phyloP scores from a whole-genome alignment of 2,888 invertebrate species.

The Scaptodrosophila latifasciaeformis region DNA sequence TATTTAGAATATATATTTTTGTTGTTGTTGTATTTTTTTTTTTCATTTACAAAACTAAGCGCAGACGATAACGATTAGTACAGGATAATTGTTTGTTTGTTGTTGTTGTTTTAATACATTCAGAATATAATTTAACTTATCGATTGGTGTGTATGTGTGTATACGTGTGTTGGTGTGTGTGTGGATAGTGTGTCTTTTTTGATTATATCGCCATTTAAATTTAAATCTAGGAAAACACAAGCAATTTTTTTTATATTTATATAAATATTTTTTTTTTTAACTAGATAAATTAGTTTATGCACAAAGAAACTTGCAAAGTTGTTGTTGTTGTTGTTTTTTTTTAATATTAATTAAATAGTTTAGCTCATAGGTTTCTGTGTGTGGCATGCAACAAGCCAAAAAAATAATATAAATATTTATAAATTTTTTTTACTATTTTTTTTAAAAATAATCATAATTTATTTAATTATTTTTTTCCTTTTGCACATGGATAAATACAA shows the following conservation, averaged over 20 bases:
- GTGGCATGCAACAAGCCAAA: background rate
- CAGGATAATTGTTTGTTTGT: no score
- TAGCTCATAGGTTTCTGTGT: constrained; percentile 20
- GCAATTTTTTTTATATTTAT: background rate
- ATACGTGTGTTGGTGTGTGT: background rate
- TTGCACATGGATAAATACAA: constrained; percentile 68
- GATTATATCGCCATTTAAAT: constrained; percentile 57
- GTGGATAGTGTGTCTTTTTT: constrained; percentile 7
- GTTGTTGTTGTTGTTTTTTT: constrained; percentile 14
- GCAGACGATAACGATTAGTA: no score
- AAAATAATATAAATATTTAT: background rate
- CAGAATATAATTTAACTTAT: no score
- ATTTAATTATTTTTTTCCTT: constrained; percentile 26
- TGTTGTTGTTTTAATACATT: no score
- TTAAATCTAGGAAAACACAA: constrained; percentile 38
- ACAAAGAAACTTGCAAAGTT: no score
- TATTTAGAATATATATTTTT: no score
- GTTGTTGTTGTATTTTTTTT: no score
- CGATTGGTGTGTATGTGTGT: background rate
- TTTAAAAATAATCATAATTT: constrained; percentile 52
- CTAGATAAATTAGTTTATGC: constrained; percentile 57
- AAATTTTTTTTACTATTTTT: constrained; percentile 3
- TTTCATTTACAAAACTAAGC: no score
- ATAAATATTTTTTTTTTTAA: constrained; percentile 32
- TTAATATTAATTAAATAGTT: constrained; percentile 34